Conservation (phyloP, 2,888 invertebrate species). For the Danaus chrysippus region DNA sequence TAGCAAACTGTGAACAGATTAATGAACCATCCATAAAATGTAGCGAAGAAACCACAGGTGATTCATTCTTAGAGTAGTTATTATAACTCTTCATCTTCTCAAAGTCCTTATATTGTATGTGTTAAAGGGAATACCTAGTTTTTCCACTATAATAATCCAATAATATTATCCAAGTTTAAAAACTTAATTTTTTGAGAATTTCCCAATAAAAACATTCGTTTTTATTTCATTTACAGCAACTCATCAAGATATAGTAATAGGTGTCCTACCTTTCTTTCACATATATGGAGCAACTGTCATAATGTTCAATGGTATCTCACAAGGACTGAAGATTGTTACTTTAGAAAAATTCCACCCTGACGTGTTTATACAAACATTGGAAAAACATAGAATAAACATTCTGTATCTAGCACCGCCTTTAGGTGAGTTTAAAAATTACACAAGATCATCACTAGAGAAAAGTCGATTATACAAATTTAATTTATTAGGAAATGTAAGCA, state of each 20-base stretch:
- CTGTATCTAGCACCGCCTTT: constrained; percentile 89
- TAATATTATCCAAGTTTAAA: too few species aligned
- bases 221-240: constrained; percentile 49
- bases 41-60: constrained; percentile 64
- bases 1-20: constrained; percentile 72
- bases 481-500: too few species aligned
- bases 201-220: too few species aligned
- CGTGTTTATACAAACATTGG: constrained; percentile 80
- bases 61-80: neutral
- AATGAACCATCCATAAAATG: constrained; percentile 48
- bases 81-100: too few species aligned
- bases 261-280: constrained; percentile 89
- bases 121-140: too few species aligned
- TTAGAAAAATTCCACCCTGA: constrained; percentile 86
- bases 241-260: constrained; percentile 81
- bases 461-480: too few species aligned
- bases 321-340: constrained; percentile 83
- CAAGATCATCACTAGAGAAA: too few species aligned
- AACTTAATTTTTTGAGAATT: too few species aligned
- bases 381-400: constrained; percentile 80
- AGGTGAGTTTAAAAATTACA: constrained; percentile 56
- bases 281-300: constrained; percentile 85
- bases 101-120: too few species aligned
- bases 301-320: constrained; percentile 79
- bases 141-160: too few species aligned